Evolutionary conservation across 2,888 invertebrate genomes (phyloP).

Genomic region (Yponomeuta cagnagella): DNA sequence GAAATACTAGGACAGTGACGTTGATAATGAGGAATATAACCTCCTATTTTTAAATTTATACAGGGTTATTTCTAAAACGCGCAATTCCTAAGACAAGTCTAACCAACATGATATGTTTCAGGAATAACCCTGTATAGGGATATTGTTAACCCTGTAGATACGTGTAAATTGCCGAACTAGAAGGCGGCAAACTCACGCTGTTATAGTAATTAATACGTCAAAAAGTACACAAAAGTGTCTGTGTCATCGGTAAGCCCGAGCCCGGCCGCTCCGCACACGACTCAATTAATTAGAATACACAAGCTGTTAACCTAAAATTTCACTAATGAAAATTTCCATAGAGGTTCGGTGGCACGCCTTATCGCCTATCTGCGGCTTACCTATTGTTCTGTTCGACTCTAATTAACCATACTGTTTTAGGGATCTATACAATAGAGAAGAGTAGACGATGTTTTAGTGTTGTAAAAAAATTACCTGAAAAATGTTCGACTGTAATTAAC

Average conservation of each 20-base stretch:
- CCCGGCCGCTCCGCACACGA: slow-evolving; percentile 47
- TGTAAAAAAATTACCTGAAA: too few species aligned
- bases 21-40: too few species aligned
- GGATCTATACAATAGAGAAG: not conserved
- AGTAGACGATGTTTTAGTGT: too few species aligned
- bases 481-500: too few species aligned
- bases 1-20: too few species aligned
- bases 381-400: slow-evolving; percentile 47
- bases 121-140: too few species aligned
- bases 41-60: too few species aligned
- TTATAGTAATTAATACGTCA: slow-evolving; percentile 41
- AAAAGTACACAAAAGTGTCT: slow-evolving; percentile 46
- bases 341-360: slow-evolving; percentile 57
- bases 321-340: slow-evolving; percentile 69
- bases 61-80: too few species aligned
- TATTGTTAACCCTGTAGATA: too few species aligned
- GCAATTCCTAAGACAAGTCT: too few species aligned
- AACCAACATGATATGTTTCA: too few species aligned
- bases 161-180: not conserved
- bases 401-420: slow-evolving; percentile 45
- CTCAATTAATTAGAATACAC: slow-evolving; percentile 70
- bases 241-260: slow-evolving; percentile 45
- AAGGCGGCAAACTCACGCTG: not conserved
- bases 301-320: slow-evolving; percentile 67
- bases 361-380: slow-evolving; percentile 66